Evolutionary conservation across 2,797 vertebrate species (phyloP), one percentile per base, ranked within the genome.

Genomic region (Euphonia xanthogaster): DNA sequence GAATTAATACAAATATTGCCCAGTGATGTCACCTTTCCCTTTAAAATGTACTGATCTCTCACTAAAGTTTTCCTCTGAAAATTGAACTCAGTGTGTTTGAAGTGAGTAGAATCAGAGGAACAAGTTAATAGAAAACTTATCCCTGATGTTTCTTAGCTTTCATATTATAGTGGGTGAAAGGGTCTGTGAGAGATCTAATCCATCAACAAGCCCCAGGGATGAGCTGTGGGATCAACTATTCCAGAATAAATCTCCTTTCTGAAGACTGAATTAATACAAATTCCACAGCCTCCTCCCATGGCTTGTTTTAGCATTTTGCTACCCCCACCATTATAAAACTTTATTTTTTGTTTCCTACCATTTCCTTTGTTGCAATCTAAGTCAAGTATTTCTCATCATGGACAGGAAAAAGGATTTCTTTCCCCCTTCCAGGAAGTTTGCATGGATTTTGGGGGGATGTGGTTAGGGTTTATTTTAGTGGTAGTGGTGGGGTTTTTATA

Each of bases 381-480:
- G 31, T 61, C 16, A 44, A 12, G 16, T 68, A 27, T 40, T 92
- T 84, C 27, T 89, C 14, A 58, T 51, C 25, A 8, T 33, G 18
- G 42, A 28, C 14, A 21, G 42, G 50, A 47, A 50, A 84, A 90
- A 74, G 8, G 6, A 53, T 89, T 75, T 89, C 8, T 21, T 55
- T 91, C n/a, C 14, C 47, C 40, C 25, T 67, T 78, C 21, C 14
- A 53, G 53, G 51, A 55, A 66, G 28, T 9, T 73, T 8, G 2
- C 10, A 4, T 55, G 21, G 35, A 37, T 65, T 74, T 50, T 15
- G 8, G 3, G 1, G 1, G 5, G 2, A 2, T 1, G 1, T 6
- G 10, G 4, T 44, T 51, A 21, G 7, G 2, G 2, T 1, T 12
- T 20, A 39, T 78, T 31, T 37, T 65, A 20, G 1, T 68, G 5